Evolutionary conservation across 2,797 vertebrate species (phyloP).

Genomic region (Hydrolagus colliei): DNA sequence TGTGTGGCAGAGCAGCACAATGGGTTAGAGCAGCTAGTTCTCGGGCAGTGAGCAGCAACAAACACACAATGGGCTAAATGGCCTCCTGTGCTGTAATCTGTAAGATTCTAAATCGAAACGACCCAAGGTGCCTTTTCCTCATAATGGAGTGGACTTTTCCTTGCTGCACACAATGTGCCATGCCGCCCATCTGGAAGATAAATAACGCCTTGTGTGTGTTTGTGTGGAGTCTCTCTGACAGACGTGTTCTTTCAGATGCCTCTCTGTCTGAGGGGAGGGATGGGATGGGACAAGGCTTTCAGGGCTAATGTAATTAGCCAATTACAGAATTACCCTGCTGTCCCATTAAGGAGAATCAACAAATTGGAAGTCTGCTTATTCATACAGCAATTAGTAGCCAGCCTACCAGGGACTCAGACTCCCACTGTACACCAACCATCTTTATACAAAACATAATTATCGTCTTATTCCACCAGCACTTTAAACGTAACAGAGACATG

Average conservation of each 20-base stretch:
- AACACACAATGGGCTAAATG: too few relatives aligned
- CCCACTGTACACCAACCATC: background rate
- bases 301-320: conserved; percentile 77
- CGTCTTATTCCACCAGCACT: too few relatives aligned
- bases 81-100: too few relatives aligned
- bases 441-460: background rate
- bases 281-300: conserved; percentile 48
- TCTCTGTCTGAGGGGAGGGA: conserved; percentile 47
- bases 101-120: too few relatives aligned
- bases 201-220: conserved; percentile 41
- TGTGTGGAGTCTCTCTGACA: conserved; percentile 37
- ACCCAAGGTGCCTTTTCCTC: conserved; percentile 31
- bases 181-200: conserved; percentile 36
- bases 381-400: conserved; percentile 79
- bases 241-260: conserved; percentile 47
- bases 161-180: background rate
- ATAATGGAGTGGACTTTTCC: background rate
- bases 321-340: conserved; percentile 89
- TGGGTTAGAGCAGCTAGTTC: too few relatives aligned
- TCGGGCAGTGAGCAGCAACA: too few relatives aligned
- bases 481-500: too few relatives aligned
- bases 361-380: conserved; percentile 84
- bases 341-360: conserved; percentile 84
- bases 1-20: too few relatives aligned
- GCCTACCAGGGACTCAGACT: conserved; percentile 53